A percentile compares a stretch with the other conserved stretches of the same genome.
These are phyloP conservation scores for Lordiphosa fenestrarum DNA, from an alignment of 2,888 invertebrate species.

Conservation along the genomic window DNA sequence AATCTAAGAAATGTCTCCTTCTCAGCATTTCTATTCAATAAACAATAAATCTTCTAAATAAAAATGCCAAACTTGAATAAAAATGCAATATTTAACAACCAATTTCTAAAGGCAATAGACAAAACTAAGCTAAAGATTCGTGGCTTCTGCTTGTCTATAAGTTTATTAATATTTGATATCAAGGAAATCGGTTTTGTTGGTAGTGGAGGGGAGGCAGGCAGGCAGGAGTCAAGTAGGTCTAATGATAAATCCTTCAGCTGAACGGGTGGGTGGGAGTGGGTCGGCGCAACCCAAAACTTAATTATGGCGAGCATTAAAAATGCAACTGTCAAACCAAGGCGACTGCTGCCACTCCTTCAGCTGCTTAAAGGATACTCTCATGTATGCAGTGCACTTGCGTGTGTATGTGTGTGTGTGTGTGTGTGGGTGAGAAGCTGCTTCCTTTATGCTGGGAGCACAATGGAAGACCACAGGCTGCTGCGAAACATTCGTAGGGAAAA, in stretches of 20 bases:
- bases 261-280: too few species aligned
- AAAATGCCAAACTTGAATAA: too few species aligned
- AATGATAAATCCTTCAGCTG: conserved; percentile 45
- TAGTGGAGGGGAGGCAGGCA: too few species aligned
- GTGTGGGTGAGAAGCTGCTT: conserved; percentile 29
- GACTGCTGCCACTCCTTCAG: conserved; percentile 25
- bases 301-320: conserved; percentile 70
- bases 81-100: too few species aligned
- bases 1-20: too few species aligned
- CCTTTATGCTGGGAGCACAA: conserved; percentile 52
- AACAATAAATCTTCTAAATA: too few species aligned
- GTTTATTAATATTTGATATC: too few species aligned
- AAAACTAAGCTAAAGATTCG: too few species aligned
- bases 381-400: conserved; percentile 7
- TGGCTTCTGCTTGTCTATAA: too few species aligned
- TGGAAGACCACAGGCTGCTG: conserved; percentile 41
- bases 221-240: neutral
- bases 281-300: conserved; percentile 67
- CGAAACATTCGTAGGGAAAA: conserved; percentile 58
- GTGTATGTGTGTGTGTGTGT: conserved; percentile 14
- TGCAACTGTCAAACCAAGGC: conserved; percentile 67
- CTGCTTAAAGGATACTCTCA: conserved; percentile 50
- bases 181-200: too few species aligned
- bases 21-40: too few species aligned
- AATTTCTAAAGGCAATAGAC: too few species aligned